Evolutionary conservation across 2,888 invertebrate species (phyloP), one percentile per base, ranked within the genome.

Genomic region (Antheraea assamensis): DNA sequence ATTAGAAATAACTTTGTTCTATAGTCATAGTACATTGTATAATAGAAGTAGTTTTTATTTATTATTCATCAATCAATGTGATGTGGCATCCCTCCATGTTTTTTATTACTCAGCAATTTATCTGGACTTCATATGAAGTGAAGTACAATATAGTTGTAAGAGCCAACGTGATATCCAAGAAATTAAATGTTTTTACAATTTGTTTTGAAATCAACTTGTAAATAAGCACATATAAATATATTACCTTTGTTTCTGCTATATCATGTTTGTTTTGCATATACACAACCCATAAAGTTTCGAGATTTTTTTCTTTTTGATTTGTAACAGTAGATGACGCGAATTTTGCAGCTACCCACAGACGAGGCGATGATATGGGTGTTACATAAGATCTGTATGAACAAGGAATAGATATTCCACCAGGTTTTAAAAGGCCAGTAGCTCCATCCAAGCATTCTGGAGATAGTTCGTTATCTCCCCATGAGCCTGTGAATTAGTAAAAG

Each of bases 391-490:
- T 98, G 84, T 99, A 99, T 75, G 88, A 81, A 74, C 83, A 93
- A 0, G 99, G 99, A 90, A 99, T 99, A 83, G 98, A 98, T 78
- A 99, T 97, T 30, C 99, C 99, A 86, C 96, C 97, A 31, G 96
- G 95, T 93, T 97, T 97, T 8, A 99, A 92, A 78, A 98, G 97
- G 61, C 97, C 96, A 81, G 98, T 97, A 3, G 98, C 99, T 3
- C 99, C 99, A 91, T 99, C 99, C 72, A 99, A 95, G 90, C 99
- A 99, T 91, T 99, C 99, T 0, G 99, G 99, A 0, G 99, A 99
- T 19, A 99, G 95, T 93, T 99, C 99, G 89, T 99, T 99, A 89
- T 99, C 99, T 30, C 99, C 99, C 95, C 99, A 99, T 2, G 99
- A 99, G 0, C 97, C 96, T 95, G 80, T 21, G 35, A 81, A 83